Percentiles rank a stretch among this genome's conserved stretches.
Conservation (phyloP, 2,113 vertebrate genomes). For the Nicator chloris region DNA sequence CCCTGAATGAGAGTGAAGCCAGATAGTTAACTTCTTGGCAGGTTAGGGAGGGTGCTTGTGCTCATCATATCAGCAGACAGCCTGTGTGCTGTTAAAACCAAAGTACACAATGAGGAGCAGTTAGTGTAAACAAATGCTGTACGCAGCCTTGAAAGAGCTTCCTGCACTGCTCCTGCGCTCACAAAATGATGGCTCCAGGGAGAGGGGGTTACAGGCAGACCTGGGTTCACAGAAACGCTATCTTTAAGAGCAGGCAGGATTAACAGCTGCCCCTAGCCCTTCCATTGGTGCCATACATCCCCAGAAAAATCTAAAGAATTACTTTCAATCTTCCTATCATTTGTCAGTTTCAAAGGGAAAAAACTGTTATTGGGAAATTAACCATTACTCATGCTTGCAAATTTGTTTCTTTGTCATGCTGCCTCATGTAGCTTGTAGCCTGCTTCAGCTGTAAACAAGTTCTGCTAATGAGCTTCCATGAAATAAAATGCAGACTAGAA, state of each 20-base stretch:
- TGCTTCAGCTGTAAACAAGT: not conserved
- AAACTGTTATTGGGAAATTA: not conserved
- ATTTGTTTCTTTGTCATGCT: not conserved
- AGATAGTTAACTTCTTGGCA: not conserved
- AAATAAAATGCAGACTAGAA: not conserved
- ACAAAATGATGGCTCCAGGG: not conserved
- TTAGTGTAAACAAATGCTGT: accelerated
- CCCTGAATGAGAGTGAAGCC: not conserved
- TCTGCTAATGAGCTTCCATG: not conserved
- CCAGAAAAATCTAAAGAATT: not conserved
- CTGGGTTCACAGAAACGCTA: not conserved
- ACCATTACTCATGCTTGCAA: not conserved
- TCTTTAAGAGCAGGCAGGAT: not conserved
- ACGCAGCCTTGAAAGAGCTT: not conserved
- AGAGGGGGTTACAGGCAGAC: not conserved
- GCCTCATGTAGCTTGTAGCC: not conserved
- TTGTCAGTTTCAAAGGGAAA: not conserved
- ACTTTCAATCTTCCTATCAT: not conserved
- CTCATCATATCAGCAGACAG: not conserved
- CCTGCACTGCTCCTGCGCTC: not conserved
- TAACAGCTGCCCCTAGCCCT: not conserved
- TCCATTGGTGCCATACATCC: not conserved
- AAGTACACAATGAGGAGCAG: not conserved
- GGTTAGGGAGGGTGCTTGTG: not conserved
- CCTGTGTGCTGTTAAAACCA: not conserved